phyloP scores from a whole-genome alignment of 2,113 vertebrate species.

The Ochotona princeps region DNA sequence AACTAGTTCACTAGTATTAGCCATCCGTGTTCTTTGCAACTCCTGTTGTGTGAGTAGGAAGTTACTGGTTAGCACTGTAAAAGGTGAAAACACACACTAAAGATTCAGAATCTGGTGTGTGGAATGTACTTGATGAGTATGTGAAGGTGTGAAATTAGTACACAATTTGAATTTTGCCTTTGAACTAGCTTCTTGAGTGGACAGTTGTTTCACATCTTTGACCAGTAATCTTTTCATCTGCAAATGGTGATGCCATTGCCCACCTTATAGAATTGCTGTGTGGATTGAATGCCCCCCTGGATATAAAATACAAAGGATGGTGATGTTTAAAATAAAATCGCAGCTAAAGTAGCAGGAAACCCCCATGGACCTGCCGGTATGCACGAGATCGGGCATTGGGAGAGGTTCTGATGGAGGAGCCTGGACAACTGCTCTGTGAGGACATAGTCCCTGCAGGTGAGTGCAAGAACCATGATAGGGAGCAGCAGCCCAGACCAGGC shows the following conservation, averaged over 20 bases:
- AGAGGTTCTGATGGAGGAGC: too few relatives aligned
- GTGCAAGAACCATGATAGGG: too few relatives aligned
- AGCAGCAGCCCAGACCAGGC: too few relatives aligned
- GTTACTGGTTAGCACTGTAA: neutral
- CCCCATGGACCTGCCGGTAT: too few relatives aligned
- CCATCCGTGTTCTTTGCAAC: neutral
- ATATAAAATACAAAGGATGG: neutral
- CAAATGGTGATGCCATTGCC: neutral
- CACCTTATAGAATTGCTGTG: neutral
- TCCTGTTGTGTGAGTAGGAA: neutral
- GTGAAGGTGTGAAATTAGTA: neutral
- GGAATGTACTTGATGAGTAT: neutral
- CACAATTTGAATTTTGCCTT: neutral
- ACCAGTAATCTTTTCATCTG: neutral
- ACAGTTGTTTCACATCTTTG: neutral
- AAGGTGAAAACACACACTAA: neutral
- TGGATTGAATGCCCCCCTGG: neutral
- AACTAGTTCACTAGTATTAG: neutral
- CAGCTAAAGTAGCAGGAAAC: too few relatives aligned
- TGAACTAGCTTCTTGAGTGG: slow-evolving; percentile 2
- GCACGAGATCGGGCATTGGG: too few relatives aligned
- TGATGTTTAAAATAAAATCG: neutral
- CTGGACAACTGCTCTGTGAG: too few relatives aligned
- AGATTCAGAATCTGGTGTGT: neutral
- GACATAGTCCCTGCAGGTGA: too few relatives aligned